A percentile compares a stretch with the other conserved stretches of the same genome.
phyloP scores from a whole-genome alignment of 2,888 invertebrate genomes.

The Villa cingulata region DNA sequence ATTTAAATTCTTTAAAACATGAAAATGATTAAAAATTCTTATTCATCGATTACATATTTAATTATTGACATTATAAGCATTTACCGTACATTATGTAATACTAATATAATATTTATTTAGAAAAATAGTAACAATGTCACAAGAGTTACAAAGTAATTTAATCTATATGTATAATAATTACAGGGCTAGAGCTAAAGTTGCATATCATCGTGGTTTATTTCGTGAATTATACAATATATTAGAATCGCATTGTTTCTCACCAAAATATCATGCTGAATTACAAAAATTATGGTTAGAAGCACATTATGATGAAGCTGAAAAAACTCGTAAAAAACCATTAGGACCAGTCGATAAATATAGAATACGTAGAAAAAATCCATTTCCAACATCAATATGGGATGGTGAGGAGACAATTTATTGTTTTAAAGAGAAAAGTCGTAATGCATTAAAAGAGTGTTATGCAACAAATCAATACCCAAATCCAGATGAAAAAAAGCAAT shows the following conservation, averaged over 20 bases:
- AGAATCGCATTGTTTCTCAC: constrained; percentile 78
- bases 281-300: constrained; percentile 93
- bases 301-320: constrained; percentile 84
- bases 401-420: constrained; percentile 98
- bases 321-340: constrained; percentile 71
- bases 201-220: constrained; percentile 76
- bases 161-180: too few relatives aligned
- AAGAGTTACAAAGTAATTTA: too few relatives aligned
- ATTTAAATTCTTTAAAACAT: too few relatives aligned
- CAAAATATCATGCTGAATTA: constrained; percentile 69
- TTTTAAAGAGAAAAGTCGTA: constrained; percentile 92
- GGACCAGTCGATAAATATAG: constrained; percentile 95
- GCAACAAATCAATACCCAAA: constrained; percentile 52
- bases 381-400: constrained; percentile 98
- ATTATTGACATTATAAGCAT: too few relatives aligned
- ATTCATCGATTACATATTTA: too few relatives aligned
- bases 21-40: too few relatives aligned
- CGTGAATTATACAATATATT: constrained; percentile 83
- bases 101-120: too few relatives aligned
- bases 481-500: constrained; percentile 73
- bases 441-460: constrained; percentile 86
- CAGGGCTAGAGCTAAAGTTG: constrained; percentile 75
- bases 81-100: too few relatives aligned
- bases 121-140: too few relatives aligned
- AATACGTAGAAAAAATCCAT: constrained; percentile 82